Base-by-base conservation (phyloP, 92 coral and sea anemone species). In the Pocillopora meandrina region DNA sequence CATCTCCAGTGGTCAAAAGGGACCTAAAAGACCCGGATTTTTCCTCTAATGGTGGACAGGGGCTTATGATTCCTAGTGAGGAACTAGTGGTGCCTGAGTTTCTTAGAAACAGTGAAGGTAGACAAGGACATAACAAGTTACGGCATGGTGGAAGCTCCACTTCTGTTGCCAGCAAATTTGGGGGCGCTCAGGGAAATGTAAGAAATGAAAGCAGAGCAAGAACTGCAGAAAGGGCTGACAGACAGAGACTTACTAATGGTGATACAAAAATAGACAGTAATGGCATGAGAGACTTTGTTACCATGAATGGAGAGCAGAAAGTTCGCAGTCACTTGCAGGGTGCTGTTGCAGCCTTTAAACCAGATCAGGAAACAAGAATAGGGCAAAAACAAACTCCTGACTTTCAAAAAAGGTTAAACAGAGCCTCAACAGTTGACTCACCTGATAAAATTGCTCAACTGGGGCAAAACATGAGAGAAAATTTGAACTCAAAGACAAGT, bases 81-180 rank as follows among this genome's bases (percentile, higher is more conserved):
- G 95, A 93, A 75, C 87, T 93, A n/a, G 80, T 67, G 42, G 89
- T 93, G 64, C 97, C 97, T 77, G 97, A 91, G 60, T 93, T 93
- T 75, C 89, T 93, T 60, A 59, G 80, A 56, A 56, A 14, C 17
- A 68, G 58, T 34, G 87, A 76, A 26, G 61, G 61, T 10, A 81
- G 77, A 12, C 70, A 71, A 20, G 72, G 35, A 26, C 64, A 63
- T 52, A 72, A 78, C 15, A 52, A 13, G 47, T 65, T 21, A 13
- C 33, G 12, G n/a, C 67, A 70, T 42, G 77, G 69, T 31, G 70
- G 60, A 13, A 79, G 67, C 55, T 15, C 74, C 23, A 18, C 47
- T 23, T 14, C 42, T 11, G 61, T 16, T 10, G 64, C 8, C 10
- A 19, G 12, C 19, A 79, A 65, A 62, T 65, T 72, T 33, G 76